Conservation (phyloP, 2,888 invertebrate genomes). For the Conus canariensis region DNA sequence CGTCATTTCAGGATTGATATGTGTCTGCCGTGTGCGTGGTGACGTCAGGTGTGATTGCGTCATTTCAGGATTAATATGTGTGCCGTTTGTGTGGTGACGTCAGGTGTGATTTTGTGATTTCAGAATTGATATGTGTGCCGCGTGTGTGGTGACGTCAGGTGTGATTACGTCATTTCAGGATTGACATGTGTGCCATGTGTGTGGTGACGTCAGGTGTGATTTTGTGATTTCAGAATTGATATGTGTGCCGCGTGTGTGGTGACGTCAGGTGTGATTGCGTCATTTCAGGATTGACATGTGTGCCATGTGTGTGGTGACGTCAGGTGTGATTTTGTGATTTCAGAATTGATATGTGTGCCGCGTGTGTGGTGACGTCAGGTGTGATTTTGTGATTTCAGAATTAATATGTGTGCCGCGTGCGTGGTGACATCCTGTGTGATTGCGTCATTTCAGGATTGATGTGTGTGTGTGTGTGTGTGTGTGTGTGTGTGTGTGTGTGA, state of each 20-base stretch:
- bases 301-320: background rate
- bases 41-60: no score
- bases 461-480: slow-evolving; percentile 78
- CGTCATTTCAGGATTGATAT: background rate
- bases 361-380: no score
- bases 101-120: background rate
- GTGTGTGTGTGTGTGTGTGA: background rate
- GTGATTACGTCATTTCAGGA: no score
- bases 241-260: no score
- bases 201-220: background rate
- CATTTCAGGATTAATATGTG: no score
- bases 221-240: background rate
- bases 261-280: no score
- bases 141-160: no score
- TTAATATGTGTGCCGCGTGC: background rate
- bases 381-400: no score
- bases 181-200: background rate
- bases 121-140: background rate
- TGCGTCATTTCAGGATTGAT: no score
- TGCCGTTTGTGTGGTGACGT: background rate
- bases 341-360: background rate
- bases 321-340: background rate
- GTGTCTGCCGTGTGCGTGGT: no score
- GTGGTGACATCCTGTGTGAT: background rate
- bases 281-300: no score